Evolutionary conservation across 2,113 vertebrate species (phyloP).

Genomic region (Anhinga anhinga): DNA sequence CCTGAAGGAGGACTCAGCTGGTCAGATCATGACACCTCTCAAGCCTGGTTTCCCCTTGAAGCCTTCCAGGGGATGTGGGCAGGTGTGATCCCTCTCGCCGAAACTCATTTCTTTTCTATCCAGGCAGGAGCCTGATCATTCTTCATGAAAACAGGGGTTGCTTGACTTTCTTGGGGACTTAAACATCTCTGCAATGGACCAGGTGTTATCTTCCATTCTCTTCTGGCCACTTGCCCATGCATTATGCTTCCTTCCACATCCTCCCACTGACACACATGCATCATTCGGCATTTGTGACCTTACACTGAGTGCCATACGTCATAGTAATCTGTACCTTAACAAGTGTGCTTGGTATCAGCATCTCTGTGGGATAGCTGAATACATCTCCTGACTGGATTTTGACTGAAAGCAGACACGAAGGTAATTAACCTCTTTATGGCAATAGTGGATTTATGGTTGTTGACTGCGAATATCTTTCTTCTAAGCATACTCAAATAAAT

Average conservation of each 20-base stretch:
- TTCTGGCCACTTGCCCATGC: background rate
- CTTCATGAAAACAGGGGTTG: background rate
- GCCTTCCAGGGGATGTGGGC: background rate
- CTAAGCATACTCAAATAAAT: background rate
- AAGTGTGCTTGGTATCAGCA: background rate
- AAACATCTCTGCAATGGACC: background rate
- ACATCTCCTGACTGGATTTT: background rate
- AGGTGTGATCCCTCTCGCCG: background rate
- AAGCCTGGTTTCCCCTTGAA: background rate
- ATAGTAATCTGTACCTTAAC: background rate
- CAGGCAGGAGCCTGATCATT: background rate
- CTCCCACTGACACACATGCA: background rate
- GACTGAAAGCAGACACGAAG: background rate
- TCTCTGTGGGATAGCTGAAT: background rate
- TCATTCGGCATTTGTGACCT: background rate
- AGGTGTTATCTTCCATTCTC: background rate
- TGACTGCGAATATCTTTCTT: background rate
- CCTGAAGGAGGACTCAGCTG: background rate
- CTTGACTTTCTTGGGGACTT: background rate
- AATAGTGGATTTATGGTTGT: background rate
- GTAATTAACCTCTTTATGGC: background rate
- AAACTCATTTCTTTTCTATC: background rate
- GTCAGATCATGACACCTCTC: background rate
- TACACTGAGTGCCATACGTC: background rate
- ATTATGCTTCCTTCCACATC: background rate